phyloP scores from a whole-genome alignment of 2,888 invertebrate species.

The Salticus scenicus region DNA sequence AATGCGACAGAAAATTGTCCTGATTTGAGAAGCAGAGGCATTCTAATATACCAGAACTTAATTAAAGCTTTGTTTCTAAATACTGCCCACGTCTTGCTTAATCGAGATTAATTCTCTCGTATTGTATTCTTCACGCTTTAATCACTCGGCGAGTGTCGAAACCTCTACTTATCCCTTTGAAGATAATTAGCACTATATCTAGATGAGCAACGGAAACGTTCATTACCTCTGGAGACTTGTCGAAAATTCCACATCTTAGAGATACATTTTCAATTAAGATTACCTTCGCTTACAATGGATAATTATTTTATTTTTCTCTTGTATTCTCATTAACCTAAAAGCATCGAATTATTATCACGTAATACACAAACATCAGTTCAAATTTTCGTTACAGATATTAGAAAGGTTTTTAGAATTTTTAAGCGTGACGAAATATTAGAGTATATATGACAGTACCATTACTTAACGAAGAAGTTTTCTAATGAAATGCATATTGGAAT shows the following conservation, averaged over 20 bases:
- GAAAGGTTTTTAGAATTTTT: too few relatives aligned
- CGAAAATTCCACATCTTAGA: constrained; percentile 37
- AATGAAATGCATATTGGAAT: too few relatives aligned
- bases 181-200: constrained; percentile 66
- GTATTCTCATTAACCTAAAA: constrained; percentile 33
- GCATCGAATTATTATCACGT: background rate
- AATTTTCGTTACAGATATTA: too few relatives aligned
- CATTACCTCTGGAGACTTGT: constrained; percentile 63
- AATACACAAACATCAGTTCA: too few relatives aligned
- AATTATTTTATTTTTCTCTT: constrained; percentile 27
- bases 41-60: constrained; percentile 59
- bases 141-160: constrained; percentile 63
- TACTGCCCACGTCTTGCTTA: constrained; percentile 64
- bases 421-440: too few relatives aligned
- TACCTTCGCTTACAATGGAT: constrained; percentile 46
- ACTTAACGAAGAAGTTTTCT: too few relatives aligned
- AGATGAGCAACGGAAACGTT: constrained; percentile 61
- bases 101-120: constrained; percentile 64
- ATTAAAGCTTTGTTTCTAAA: constrained; percentile 58
- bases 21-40: too few relatives aligned
- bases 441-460: too few relatives aligned
- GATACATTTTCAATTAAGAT: constrained; percentile 69
- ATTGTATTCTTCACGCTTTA: constrained; percentile 66
- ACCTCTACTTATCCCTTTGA: constrained; percentile 68
- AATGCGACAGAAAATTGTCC: too few relatives aligned